Evolutionary conservation across 2,797 vertebrate species (phyloP).

Genomic region (Orientallactaga sibirica): DNA sequence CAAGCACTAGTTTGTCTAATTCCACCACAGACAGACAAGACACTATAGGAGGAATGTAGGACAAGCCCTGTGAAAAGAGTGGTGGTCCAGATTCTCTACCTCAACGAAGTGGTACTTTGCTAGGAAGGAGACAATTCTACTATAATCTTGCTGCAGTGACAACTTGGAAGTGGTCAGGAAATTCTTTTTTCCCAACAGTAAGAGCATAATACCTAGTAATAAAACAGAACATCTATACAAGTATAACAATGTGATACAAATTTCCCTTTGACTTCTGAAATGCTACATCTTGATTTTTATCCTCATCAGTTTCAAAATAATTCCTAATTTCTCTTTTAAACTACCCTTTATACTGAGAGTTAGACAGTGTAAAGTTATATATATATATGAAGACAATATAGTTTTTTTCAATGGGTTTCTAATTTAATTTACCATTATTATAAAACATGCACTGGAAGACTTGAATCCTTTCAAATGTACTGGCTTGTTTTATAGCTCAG

Average conservation of each 20-base stretch:
- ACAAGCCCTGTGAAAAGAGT: background rate
- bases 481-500: background rate
- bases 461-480: background rate
- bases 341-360: background rate
- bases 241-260: background rate
- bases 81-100: too few species aligned
- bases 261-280: background rate
- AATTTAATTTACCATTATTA: background rate
- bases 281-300: background rate
- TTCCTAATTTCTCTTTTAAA: background rate
- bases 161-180: background rate
- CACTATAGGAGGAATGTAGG: background rate
- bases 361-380: background rate
- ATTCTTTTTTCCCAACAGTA: background rate
- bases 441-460: background rate
- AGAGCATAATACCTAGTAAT: background rate
- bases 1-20: background rate
- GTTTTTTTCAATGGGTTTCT: too few species aligned
- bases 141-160: background rate
- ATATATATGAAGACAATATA: background rate
- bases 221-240: background rate
- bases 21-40: background rate
- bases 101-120: rapidly evolving
- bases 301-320: constrained; percentile 24
- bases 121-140: background rate